Evolutionary conservation across 2,797 vertebrate genomes (phyloP).

Genomic region (Huso huso): DNA sequence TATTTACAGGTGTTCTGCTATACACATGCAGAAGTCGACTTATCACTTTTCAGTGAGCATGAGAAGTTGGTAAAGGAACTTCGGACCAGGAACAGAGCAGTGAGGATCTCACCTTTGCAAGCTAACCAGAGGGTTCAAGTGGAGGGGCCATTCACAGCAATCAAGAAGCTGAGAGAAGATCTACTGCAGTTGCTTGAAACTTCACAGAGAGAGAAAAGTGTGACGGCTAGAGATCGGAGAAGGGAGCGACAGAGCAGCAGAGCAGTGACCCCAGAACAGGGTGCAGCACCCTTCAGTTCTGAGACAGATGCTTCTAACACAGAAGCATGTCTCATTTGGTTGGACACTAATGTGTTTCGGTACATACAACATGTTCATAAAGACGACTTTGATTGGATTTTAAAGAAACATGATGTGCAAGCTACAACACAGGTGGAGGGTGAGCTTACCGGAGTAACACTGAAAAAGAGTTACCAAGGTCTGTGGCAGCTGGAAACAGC

Average conservation of each 20-base stretch:
- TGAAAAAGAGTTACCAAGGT: slow-evolving; percentile 4
- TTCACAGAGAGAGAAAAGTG: neutral
- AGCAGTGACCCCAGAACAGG: neutral
- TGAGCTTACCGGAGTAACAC: slow-evolving; percentile 13
- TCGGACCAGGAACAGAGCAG: slow-evolving; percentile 27
- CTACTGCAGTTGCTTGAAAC: slow-evolving; percentile 17
- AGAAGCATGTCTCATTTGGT: slow-evolving; percentile 18
- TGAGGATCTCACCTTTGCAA: slow-evolving; percentile 22
- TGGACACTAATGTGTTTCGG: slow-evolving; percentile 21
- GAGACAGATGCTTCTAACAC: neutral
- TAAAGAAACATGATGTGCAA: neutral
- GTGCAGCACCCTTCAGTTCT: neutral
- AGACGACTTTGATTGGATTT: neutral
- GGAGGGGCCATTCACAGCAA: slow-evolving; percentile 38
- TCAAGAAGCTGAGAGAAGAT: slow-evolving; percentile 32
- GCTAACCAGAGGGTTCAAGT: slow-evolving; percentile 7
- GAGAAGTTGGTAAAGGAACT: slow-evolving; percentile 21
- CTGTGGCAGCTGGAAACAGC: neutral
- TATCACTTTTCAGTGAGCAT: slow-evolving; percentile 20
- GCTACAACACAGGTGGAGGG: accelerated
- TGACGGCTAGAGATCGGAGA: neutral
- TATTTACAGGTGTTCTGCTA: slow-evolving; percentile 40
- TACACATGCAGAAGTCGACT: slow-evolving; percentile 27
- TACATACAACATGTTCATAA: slow-evolving; percentile 26
- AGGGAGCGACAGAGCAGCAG: neutral